These are phyloP conservation scores for Naso thynnoides DNA, from an alignment of 2,797 vertebrate genomes.

Conservation along the genomic window DNA sequence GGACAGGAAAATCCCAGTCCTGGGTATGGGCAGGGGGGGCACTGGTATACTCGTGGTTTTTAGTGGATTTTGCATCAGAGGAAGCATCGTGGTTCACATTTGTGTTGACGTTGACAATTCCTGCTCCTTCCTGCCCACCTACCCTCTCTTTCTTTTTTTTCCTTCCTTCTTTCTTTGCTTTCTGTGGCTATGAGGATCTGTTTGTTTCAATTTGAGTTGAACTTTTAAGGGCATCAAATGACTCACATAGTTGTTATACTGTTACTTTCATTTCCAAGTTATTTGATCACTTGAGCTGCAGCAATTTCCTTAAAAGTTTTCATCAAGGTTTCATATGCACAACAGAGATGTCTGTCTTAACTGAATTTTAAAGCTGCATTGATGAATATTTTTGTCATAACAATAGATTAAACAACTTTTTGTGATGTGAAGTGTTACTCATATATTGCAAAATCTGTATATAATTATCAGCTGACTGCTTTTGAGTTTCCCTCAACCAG, in stretches of 20 bases:
- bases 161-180: not conserved
- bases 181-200: not conserved
- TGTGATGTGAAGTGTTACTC: not conserved
- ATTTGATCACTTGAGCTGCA: not conserved
- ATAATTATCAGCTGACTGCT: not conserved
- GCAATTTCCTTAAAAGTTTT: not conserved
- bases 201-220: not conserved
- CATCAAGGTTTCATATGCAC: not conserved
- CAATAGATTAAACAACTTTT: not conserved
- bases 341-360: not conserved
- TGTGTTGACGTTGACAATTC: conserved; percentile 25
- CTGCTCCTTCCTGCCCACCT: conserved; percentile 12
- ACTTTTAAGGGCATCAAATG: not conserved
- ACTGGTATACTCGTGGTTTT: conserved; percentile 30
- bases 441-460: not conserved
- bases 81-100: conserved; percentile 14
- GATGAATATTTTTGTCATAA: not conserved
- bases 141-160: not conserved
- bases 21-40: not conserved
- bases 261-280: not conserved
- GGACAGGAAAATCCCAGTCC: conserved; percentile 49
- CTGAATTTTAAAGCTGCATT: not conserved
- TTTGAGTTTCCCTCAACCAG: not conserved
- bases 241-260: not conserved
- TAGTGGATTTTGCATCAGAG: conserved; percentile 27